Conservation (phyloP, 2,113 vertebrate species). For the Anoplopoma fimbria region DNA sequence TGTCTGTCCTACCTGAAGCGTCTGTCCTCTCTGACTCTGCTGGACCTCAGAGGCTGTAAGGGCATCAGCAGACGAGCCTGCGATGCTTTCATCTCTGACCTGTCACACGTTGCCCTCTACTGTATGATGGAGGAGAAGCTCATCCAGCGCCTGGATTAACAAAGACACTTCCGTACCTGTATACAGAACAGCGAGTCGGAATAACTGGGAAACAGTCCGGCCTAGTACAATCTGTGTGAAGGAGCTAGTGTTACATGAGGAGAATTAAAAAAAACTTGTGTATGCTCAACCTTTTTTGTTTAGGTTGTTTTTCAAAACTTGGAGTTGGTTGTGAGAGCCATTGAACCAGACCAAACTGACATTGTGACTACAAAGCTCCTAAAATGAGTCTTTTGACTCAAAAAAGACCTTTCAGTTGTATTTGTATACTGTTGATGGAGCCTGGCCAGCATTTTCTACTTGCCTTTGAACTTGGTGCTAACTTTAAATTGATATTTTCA, state of each 20-base stretch:
- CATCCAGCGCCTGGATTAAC: conserved; percentile 91
- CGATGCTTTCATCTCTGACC: conserved; percentile 96
- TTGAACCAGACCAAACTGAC: not conserved
- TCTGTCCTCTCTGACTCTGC: conserved; percentile 89
- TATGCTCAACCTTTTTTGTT: not conserved
- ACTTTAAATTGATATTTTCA: not conserved
- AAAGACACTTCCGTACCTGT: not conserved
- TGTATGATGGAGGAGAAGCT: conserved; percentile 98
- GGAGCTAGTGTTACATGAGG: not conserved
- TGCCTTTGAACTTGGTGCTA: not conserved
- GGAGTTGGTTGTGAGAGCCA: not conserved
- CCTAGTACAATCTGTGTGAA: not conserved
- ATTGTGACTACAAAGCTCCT: not conserved
- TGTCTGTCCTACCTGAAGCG: conserved; percentile 93
- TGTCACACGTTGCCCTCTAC: conserved; percentile 93
- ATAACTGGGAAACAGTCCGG: not conserved
- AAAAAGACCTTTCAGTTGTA: not conserved
- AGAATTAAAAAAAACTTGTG: not conserved
- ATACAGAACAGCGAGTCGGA: not conserved
- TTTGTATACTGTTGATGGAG: not conserved
- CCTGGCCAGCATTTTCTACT: not conserved
- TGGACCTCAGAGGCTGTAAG: conserved; percentile 95
- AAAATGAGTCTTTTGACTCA: not conserved
- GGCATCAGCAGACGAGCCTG: conserved; percentile 92
- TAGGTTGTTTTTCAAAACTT: not conserved